These are phyloP conservation scores for Actenoides hombroni DNA, from an alignment of 2,113 vertebrate genomes.

Conservation along the genomic window DNA sequence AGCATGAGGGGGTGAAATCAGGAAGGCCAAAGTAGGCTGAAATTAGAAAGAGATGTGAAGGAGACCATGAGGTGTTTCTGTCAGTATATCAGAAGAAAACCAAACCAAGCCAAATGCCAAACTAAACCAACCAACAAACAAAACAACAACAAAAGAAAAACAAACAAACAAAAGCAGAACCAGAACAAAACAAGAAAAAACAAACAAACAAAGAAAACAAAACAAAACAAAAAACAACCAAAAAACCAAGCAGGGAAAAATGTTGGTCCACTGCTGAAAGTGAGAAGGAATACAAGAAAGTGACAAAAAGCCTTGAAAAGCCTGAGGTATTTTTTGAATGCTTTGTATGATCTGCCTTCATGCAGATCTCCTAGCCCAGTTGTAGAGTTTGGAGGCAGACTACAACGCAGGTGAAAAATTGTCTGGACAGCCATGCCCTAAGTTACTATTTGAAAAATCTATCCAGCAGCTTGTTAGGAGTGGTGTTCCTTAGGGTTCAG, in stretches of 20 bases:
- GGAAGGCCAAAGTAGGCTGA: background rate
- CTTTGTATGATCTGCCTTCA: background rate
- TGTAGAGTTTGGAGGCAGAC: background rate
- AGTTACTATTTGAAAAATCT: background rate
- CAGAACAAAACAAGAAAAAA: too few relatives aligned
- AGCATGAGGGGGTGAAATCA: background rate
- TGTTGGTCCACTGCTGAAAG: background rate
- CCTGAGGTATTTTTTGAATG: background rate
- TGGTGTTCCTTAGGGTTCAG: background rate
- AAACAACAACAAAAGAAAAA: too few relatives aligned
- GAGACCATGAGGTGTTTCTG: background rate
- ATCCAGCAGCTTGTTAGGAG: background rate
- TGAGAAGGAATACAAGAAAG: background rate
- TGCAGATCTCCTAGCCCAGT: background rate
- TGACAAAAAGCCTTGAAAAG: background rate
- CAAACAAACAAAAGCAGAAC: too few relatives aligned
- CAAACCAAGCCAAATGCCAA: background rate
- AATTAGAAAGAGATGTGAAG: background rate
- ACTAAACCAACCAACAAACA: too few relatives aligned
- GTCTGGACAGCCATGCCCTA: background rate
- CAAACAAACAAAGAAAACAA: too few relatives aligned
- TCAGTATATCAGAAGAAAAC: background rate
- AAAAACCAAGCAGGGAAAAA: background rate
- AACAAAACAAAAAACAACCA: background rate
- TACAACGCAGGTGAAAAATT: background rate